Base-by-base conservation (phyloP, 2,113 vertebrate species). In the Boleophthalmus pectinirostris region DNA sequence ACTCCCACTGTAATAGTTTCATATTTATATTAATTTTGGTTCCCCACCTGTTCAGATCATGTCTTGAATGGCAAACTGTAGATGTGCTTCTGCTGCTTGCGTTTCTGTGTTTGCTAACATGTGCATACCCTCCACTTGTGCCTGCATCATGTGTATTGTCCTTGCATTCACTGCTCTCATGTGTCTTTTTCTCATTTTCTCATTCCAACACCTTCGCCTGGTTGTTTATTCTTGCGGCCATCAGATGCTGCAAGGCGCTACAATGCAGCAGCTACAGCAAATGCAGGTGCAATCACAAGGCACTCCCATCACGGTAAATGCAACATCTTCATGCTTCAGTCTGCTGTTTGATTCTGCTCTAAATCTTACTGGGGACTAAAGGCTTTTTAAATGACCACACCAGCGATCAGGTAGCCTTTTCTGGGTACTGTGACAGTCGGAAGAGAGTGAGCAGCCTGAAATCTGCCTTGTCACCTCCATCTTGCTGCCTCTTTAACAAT, bases 281-380 rank as follows among this genome's bases (percentile, higher is more conserved):
- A 93, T 94, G 88, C 94, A 95, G 87, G 92, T 94, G 81, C 93
- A 94, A 79, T 93, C 92, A 85, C 93, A 94, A 85, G 91, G 88
- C 87, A 94, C 94, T 77, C 92, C 94, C 73, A 95, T 95, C 83
- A 95, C 93, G 94, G 94, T 94, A 94, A 94, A 91, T 83, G 71
- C 35, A 66, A 70, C 72, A 33, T 74, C 29, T 70, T 66, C 68
- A 68, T 63, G 46, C 64, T 23, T 61, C 23, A 60, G 68, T 29
- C 47, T 61, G 66, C 18, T 47, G 43, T 45, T 49, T 66, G 69
- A 83, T 67, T 29, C 71, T 3, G 66, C 45, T n/a, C 54, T 43
- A 53, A 63, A 64, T 78, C 68, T 60, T 56, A 85, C 78, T 65
- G 70, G 56, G 79, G 70, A 79, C 78, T 25, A 54, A 70, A 72